Conservation (phyloP, 2,888 invertebrate genomes). For the Pristionchus maxplancki region DNA sequence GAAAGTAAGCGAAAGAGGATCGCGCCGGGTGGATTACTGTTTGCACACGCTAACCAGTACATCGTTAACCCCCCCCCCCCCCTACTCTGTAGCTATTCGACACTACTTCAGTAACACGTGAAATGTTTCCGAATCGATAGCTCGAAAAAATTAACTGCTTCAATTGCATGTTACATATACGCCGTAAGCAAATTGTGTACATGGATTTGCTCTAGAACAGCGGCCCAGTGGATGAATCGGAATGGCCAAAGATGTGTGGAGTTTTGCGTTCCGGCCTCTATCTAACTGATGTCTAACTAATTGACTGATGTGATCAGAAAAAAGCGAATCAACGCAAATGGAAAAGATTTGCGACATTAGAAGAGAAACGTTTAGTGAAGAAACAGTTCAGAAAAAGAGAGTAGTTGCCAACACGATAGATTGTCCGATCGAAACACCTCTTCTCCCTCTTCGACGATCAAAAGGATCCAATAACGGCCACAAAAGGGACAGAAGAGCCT, state of each 20-base stretch:
- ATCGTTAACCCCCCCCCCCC: background rate
- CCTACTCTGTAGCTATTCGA: background rate
- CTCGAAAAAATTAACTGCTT: background rate
- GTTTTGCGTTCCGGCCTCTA: background rate
- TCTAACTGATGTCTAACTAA: background rate
- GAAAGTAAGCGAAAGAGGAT: background rate
- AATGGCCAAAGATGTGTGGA: background rate
- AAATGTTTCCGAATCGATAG: background rate
- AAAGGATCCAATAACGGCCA: constrained; percentile 21
- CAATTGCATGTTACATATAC: background rate
- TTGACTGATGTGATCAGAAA: background rate
- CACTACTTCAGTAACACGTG: background rate
- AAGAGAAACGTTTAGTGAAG: background rate
- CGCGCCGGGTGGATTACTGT: constrained; percentile 8
- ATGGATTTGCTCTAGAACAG: too few species aligned
- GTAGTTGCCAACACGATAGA: background rate
- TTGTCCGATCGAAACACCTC: background rate
- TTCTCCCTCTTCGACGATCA: background rate
- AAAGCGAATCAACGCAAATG: background rate
- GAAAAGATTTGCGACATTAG: background rate
- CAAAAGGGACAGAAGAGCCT: background rate
- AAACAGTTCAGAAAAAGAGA: background rate
- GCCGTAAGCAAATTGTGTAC: too few species aligned
- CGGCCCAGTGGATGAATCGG: background rate
- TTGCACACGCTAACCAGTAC: constrained; percentile 21